Conservation (phyloP, 1,140 invertebrate species). For the Drosophila dunni region DNA sequence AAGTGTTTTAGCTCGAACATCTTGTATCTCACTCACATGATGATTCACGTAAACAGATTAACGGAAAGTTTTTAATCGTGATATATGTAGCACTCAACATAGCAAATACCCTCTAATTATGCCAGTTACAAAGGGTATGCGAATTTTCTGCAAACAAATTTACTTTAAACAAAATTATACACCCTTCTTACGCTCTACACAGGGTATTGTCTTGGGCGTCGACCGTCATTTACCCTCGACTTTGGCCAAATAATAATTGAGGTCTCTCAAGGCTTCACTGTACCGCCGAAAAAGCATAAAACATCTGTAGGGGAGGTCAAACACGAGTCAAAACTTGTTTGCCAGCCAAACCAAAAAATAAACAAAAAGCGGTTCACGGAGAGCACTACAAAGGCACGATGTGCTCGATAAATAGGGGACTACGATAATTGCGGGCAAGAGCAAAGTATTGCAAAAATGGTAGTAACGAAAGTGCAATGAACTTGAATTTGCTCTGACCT, state of each 20-base stretch:
- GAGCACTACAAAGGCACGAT: conserved; percentile 28
- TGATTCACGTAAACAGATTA: conserved; percentile 38
- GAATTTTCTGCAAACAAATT: background rate
- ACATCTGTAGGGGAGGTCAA: conserved; percentile 24
- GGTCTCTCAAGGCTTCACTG: conserved; percentile 57
- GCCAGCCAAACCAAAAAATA: background rate
- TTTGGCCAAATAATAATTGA: conserved; percentile 41
- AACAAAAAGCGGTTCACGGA: conserved; percentile 28
- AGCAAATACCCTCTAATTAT: conserved; percentile 2
- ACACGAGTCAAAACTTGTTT: conserved; percentile 41
- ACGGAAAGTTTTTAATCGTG: conserved; percentile 66
- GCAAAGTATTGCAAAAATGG: conserved; percentile 18
- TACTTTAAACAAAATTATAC: background rate
- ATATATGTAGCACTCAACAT: conserved; percentile 36
- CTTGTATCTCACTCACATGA: conserved; percentile 10
- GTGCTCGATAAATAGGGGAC: conserved; percentile 18
- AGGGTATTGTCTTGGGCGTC: conserved; percentile 37
- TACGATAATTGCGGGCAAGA: conserved; percentile 10
- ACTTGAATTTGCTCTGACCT: conserved; percentile 22
- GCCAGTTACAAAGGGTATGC: background rate
- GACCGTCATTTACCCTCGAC: conserved; percentile 70
- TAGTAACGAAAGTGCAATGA: conserved; percentile 58
- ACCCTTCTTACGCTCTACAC: too few species aligned
- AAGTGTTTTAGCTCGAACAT: conserved; percentile 38
- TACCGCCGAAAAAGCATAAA: conserved; percentile 22